Evolutionary conservation across 1,140 invertebrate genomes (phyloP).

Genomic region (Lethrus apterus): DNA sequence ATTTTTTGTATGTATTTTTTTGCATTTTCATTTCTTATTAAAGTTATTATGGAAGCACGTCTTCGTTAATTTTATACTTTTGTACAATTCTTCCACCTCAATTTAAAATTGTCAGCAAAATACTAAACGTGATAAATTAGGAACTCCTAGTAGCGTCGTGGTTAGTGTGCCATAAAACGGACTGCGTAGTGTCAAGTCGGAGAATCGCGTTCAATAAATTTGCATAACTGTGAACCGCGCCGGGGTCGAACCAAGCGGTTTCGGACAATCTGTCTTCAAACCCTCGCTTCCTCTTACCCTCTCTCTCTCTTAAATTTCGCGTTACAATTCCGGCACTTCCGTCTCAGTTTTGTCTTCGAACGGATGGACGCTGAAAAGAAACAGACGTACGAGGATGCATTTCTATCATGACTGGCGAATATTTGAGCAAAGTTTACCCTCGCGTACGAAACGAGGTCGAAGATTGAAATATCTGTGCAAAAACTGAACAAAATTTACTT

Average conservation of each 20-base stretch:
- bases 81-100: no score
- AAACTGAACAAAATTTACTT: no score
- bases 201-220: conserved; percentile 23
- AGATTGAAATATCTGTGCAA: no score
- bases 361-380: conserved; percentile 5
- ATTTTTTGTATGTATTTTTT: no score
- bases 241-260: conserved; percentile 19
- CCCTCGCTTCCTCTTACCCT: no score
- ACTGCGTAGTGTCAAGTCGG: conserved; percentile 17
- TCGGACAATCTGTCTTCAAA: conserved; percentile 24
- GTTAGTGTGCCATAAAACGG: no score
- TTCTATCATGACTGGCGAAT: conserved; percentile 8
- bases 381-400: background rate
- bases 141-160: no score
- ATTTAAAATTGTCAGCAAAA: no score
- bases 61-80: no score
- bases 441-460: conserved; percentile 8
- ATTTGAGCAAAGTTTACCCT: conserved; percentile 12
- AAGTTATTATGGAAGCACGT: no score
- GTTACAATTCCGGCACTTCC: conserved; percentile 12
- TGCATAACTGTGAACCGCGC: conserved; percentile 19
- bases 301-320: conserved; percentile 18
- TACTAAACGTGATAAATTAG: no score
- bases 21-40: no score
- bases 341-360: background rate